These are phyloP conservation scores for Meghimatium bilineatum DNA, from an alignment of 2,888 invertebrate genomes.

Conservation along the genomic window DNA sequence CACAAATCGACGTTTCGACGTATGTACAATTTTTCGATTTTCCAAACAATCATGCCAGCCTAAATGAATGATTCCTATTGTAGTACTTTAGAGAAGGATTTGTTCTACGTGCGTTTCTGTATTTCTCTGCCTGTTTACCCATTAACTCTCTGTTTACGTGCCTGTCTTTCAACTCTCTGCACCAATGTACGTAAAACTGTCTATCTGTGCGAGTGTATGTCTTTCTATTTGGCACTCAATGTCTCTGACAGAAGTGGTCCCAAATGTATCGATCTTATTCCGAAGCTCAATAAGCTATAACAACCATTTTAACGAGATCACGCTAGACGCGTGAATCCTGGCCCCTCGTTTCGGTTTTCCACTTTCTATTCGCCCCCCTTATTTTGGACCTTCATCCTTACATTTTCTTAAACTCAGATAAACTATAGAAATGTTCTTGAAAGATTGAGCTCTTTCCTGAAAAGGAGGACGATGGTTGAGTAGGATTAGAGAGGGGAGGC, in stretches of 20 bases:
- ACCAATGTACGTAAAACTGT: too few relatives aligned
- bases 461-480: too few relatives aligned
- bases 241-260: neutral
- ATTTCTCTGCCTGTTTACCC: neutral
- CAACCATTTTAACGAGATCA: neutral
- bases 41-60: too few relatives aligned
- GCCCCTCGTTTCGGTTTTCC: neutral
- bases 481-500: too few relatives aligned
- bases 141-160: neutral
- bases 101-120: neutral
- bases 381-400: neutral
- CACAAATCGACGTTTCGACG: too few relatives aligned
- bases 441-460: neutral
- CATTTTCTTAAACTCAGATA: neutral
- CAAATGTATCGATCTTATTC: neutral
- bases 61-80: too few relatives aligned
- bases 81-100: too few relatives aligned
- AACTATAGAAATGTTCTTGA: neutral
- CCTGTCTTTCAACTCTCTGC: too few relatives aligned
- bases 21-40: too few relatives aligned
- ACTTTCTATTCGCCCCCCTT: neutral
- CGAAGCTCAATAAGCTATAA: neutral
- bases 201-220: neutral
- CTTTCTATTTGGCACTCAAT: neutral
- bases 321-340: neutral